Percentiles rank a stretch among this genome's conserved stretches.
Evolutionary conservation across 2,113 vertebrate genomes (phyloP).

Genomic region (Phalacrocorax carbo): DNA sequence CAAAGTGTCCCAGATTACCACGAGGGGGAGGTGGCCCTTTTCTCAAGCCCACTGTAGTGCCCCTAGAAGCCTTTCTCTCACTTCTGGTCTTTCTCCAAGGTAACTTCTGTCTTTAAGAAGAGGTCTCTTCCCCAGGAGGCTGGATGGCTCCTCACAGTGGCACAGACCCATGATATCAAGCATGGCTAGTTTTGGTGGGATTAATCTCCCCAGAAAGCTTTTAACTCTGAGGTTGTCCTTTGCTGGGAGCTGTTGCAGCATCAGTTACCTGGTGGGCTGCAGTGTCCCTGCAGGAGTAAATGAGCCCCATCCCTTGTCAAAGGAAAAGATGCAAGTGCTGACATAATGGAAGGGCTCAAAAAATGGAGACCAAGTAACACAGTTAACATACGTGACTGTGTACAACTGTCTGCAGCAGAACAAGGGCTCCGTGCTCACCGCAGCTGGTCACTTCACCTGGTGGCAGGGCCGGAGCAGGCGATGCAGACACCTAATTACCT

Average conservation of each 20-base stretch:
- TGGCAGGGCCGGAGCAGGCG: neutral
- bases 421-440: neutral
- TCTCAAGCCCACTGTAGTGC: neutral
- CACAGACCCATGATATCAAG: neutral
- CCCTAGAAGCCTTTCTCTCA: neutral
- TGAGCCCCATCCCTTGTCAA: accelerated
- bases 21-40: accelerated
- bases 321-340: neutral
- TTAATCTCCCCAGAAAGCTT: neutral
- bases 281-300: neutral
- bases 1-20: neutral
- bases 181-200: neutral
- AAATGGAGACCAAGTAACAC: neutral
- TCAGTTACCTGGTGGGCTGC: neutral
- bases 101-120: neutral
- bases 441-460: neutral
- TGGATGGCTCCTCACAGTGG: neutral
- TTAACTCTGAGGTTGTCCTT: neutral
- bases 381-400: neutral
- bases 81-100: neutral
- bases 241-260: neutral
- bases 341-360: neutral
- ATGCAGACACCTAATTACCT: neutral
- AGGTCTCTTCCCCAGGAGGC: neutral
- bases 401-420: neutral